A percentile compares a stretch with the other conserved stretches of the same genome.
Evolutionary conservation across 2,888 invertebrate genomes (phyloP).

Genomic region (Oscheius sp.): DNA sequence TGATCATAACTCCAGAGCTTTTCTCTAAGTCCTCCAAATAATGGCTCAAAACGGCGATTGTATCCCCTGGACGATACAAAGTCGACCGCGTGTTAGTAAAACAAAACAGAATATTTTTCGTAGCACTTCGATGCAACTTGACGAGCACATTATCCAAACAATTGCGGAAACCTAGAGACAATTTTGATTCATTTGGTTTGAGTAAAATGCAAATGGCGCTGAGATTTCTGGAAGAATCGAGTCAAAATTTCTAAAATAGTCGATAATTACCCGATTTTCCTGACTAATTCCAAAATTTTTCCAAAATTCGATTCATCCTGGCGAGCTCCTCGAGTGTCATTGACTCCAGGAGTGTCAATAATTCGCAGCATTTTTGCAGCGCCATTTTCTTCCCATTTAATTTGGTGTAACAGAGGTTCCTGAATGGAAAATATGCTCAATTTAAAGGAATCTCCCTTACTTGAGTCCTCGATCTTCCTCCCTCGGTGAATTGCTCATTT

Average conservation of each 20-base stretch:
- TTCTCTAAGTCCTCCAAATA: conserved; percentile 11
- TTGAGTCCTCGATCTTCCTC: not conserved
- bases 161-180: conserved; percentile 48
- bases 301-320: conserved; percentile 21
- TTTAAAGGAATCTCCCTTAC: too few relatives aligned
- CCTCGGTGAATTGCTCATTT: not conserved
- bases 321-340: not conserved
- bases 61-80: conserved; percentile 38
- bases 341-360: conserved; percentile 23
- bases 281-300: not conserved
- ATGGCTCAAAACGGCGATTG: conserved; percentile 1
- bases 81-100: conserved; percentile 57
- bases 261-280: not conserved
- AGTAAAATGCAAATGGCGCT: conserved; percentile 55
- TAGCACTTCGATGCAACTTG: conserved; percentile 53
- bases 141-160: conserved; percentile 58
- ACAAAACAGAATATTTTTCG: conserved; percentile 58
- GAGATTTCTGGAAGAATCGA: conserved; percentile 35
- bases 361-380: not conserved
- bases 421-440: not conserved
- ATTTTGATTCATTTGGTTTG: conserved; percentile 45
- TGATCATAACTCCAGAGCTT: not conserved
- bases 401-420: not conserved
- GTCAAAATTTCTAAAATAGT: not conserved
- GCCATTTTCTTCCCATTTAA: conserved; percentile 4